phyloP scores from a whole-genome alignment of 2,113 vertebrate species.

The Proteles cristata region DNA sequence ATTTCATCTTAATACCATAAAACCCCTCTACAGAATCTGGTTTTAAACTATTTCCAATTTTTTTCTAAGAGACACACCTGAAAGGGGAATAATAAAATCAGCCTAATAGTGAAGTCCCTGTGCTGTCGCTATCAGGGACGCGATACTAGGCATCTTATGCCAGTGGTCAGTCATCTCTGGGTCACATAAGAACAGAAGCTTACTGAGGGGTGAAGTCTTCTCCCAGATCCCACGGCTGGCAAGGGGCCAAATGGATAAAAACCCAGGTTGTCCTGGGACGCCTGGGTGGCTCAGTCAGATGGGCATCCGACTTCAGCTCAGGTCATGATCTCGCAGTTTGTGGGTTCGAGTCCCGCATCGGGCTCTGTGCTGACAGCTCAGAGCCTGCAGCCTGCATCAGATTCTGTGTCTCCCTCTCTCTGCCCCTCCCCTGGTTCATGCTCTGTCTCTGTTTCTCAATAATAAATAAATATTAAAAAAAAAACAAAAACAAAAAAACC shows the following conservation, averaged over 20 bases:
- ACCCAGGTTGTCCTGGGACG: background rate
- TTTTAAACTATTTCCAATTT: background rate
- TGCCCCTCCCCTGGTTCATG: no score
- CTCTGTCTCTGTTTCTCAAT: no score
- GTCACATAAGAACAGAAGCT: background rate
- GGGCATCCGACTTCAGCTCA: no score
- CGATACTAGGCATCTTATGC: rapidly evolving
- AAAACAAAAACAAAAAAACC: no score
- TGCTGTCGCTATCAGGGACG: background rate
- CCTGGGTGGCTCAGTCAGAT: no score
- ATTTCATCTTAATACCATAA: background rate
- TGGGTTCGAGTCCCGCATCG: no score
- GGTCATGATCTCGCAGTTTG: no score
- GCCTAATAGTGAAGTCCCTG: background rate
- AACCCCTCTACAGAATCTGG: background rate
- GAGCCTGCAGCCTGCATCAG: no score
- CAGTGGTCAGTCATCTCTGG: background rate
- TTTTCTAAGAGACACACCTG: background rate
- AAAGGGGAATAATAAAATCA: background rate
- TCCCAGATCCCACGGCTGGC: background rate
- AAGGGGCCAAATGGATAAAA: background rate
- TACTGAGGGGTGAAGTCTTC: background rate
- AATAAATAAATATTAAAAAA: no score
- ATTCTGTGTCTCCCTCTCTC: no score
- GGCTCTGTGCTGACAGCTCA: no score